Evolutionary conservation across 2,888 invertebrate genomes (phyloP).

Genomic region (Drosophila conformis): DNA sequence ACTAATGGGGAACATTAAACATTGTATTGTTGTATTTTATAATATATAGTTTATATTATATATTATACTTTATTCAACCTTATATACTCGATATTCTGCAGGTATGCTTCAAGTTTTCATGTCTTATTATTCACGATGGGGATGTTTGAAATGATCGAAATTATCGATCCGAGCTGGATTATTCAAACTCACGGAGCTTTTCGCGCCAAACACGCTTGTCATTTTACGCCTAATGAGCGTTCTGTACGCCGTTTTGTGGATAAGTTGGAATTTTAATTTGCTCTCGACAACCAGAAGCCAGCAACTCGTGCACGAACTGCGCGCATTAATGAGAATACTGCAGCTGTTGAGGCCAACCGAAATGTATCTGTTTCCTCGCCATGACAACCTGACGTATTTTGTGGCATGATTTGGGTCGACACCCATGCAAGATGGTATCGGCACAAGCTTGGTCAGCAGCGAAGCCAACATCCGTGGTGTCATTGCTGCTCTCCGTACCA

Average conservation of each 20-base stretch:
- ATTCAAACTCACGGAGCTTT: neutral
- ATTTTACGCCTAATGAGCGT: constrained; percentile 6
- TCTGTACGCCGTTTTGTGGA: neutral
- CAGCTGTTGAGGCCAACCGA: constrained; percentile 1
- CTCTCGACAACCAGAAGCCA: constrained; percentile 5
- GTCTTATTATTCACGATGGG: neutral
- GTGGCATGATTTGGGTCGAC: constrained; percentile 3
- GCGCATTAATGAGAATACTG: neutral
- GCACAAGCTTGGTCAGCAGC: neutral
- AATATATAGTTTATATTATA: neutral
- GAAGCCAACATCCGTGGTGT: neutral
- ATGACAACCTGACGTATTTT: constrained; percentile 3
- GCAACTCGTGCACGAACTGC: constrained; percentile 1
- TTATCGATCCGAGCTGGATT: neutral
- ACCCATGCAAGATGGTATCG: constrained; percentile 1
- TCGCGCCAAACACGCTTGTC: neutral
- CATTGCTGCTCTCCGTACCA: neutral
- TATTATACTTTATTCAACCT: neutral
- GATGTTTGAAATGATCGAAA: neutral
- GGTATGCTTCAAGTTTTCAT: neutral
- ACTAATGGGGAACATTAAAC: neutral
- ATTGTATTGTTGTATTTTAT: neutral
- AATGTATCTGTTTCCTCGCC: constrained; percentile 4
- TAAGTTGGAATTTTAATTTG: constrained; percentile 2
- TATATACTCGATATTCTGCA: neutral